phyloP scores from a whole-genome alignment of 2,113 vertebrate genomes.

The Orycteropus afer region DNA sequence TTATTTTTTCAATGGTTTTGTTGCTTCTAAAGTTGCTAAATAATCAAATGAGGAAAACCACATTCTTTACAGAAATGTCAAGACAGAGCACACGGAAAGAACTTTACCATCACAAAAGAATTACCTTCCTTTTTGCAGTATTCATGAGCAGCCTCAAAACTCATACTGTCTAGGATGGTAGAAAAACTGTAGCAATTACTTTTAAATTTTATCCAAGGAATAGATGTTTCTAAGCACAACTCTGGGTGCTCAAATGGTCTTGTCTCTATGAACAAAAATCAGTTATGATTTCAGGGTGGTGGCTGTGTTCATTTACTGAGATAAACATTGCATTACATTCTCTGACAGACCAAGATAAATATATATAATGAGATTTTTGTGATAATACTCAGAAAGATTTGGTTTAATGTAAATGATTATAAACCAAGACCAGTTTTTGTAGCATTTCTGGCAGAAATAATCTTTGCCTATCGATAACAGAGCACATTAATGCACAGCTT shows the following conservation, averaged over 20 bases:
- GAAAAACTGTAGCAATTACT: conserved; percentile 95
- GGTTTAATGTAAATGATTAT: conserved; percentile 47
- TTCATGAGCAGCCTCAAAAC: conserved; percentile 90
- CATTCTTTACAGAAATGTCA: conserved; percentile 55
- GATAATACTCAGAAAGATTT: conserved; percentile 18
- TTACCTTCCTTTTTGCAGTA: conserved; percentile 94
- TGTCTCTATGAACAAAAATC: conserved; percentile 85
- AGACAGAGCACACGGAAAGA: conserved; percentile 49
- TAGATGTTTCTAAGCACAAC: conserved; percentile 87
- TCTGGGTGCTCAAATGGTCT: conserved; percentile 83
- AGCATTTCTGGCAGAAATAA: conserved; percentile 37
- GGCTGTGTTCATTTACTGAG: conserved; percentile 54
- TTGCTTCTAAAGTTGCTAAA: conserved; percentile 47
- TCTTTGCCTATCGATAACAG: conserved; percentile 3
- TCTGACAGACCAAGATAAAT: conserved; percentile 40
- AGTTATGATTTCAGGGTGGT: conserved; percentile 75
- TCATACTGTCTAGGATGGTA: conserved; percentile 88
- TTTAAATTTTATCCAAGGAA: conserved; percentile 93
- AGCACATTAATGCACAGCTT: neutral
- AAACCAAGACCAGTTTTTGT: conserved; percentile 17
- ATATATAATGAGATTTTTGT: conserved; percentile 60
- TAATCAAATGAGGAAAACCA: conserved; percentile 42
- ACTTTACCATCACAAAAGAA: conserved; percentile 63
- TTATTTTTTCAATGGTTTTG: neutral
- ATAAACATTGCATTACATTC: conserved; percentile 41